Percentiles rank a stretch among this genome's conserved stretches.
Evolutionary conservation across 2,113 vertebrate species (phyloP).

Genomic region (Chroicocephalus ridibundus): DNA sequence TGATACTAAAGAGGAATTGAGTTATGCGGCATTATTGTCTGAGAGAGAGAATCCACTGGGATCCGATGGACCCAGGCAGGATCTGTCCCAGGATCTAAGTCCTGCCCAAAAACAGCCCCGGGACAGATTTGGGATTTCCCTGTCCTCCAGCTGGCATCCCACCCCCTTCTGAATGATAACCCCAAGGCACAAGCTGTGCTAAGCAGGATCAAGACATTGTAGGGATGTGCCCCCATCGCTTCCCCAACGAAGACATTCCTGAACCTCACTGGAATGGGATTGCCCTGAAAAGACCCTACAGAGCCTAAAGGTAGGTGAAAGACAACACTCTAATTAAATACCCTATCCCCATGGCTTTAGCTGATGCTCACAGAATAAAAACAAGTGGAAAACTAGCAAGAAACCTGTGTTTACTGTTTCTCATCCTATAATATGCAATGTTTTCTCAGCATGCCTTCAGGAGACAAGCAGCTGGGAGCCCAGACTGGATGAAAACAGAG

Average conservation of each 20-base stretch:
- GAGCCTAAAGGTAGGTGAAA: not conserved
- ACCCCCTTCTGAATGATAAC: not conserved
- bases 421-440: not conserved
- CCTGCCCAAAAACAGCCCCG: not conserved
- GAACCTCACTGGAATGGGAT: not conserved
- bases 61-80: not conserved
- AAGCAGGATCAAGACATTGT: not conserved
- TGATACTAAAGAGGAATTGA: not conserved
- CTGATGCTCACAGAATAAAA: slow-evolving; percentile 34
- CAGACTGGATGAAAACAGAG: not conserved
- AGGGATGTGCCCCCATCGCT: not conserved
- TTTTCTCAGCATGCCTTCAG: slow-evolving; percentile 33
- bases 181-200: not conserved
- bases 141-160: not conserved
- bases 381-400: slow-evolving; percentile 22
- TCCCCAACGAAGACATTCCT: not conserved
- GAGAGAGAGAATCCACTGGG: not conserved
- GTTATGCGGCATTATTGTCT: not conserved
- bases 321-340: slow-evolving; percentile 37
- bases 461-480: not conserved
- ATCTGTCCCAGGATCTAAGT: not conserved
- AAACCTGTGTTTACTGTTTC: not conserved
- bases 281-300: not conserved
- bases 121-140: not conserved
- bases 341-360: not conserved